Percentiles rank a stretch among this genome's conserved stretches.
phyloP scores from a whole-genome alignment of 1,140 invertebrate species.

The Ctenoplectra terminalis region DNA sequence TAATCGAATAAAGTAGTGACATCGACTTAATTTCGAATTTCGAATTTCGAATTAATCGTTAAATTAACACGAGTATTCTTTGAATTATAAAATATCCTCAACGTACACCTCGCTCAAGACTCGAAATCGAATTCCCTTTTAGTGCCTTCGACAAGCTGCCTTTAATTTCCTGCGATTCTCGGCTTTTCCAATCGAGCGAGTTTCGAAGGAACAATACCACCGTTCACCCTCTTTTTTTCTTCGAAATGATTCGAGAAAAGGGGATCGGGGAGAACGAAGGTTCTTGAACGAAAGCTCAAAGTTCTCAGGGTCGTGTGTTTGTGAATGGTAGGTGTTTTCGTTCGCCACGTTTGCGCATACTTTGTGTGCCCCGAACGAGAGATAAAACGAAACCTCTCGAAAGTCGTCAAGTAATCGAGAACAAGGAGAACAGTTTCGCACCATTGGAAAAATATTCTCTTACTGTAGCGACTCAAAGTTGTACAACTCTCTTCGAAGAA shows the following conservation, averaged over 20 bases:
- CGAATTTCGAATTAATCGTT: neutral
- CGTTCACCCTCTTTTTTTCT: conserved; percentile 19
- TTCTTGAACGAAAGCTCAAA: neutral
- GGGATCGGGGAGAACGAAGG: conserved; percentile 9
- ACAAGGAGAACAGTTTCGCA: neutral
- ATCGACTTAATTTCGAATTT: too few species aligned
- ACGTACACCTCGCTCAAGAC: conserved; percentile 1
- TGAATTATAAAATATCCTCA: neutral
- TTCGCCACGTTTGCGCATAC: neutral
- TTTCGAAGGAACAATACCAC: conserved; percentile 52
- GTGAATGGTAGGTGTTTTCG: neutral
- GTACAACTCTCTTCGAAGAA: neutral
- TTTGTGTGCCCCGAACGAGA: neutral
- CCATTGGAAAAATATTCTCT: neutral
- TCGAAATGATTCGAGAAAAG: conserved; percentile 26
- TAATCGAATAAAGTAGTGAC: too few species aligned
- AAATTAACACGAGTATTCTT: neutral
- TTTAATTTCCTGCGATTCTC: conserved; percentile 69
- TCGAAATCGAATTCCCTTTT: conserved; percentile 49
- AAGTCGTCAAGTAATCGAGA: conserved; percentile 8
- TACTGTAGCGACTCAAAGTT: neutral
- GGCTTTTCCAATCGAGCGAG: conserved; percentile 51
- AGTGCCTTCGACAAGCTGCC: conserved; percentile 46
- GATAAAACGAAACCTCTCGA: neutral
- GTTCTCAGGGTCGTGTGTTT: neutral